These are phyloP conservation scores for Plebejus argus DNA, from an alignment of 2,888 invertebrate species.

Conservation along the genomic window DNA sequence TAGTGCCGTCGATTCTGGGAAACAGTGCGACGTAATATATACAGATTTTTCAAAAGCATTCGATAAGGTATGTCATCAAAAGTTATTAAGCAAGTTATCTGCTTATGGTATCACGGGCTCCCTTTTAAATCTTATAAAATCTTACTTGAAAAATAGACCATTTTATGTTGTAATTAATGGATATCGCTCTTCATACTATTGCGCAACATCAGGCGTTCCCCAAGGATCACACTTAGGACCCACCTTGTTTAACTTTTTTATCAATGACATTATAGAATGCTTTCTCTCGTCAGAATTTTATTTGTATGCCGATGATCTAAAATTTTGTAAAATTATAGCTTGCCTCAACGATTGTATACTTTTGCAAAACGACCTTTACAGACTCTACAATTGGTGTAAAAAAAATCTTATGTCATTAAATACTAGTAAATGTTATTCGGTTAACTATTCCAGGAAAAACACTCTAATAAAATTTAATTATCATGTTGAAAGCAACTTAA, in stretches of 20 bases:
- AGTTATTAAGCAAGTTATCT: background rate
- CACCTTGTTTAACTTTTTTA: background rate
- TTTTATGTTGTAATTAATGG: background rate
- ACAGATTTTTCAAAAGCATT: constrained; percentile 29
- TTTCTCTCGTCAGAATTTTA: no score
- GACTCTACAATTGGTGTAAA: background rate
- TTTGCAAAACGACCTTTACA: background rate
- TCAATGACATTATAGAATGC: no score
- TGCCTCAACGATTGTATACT: background rate
- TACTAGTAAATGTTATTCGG: background rate
- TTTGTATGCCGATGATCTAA: no score
- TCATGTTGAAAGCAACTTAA: background rate
- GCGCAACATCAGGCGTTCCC: background rate
- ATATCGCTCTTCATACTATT: background rate
- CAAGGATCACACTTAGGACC: constrained; percentile 17
- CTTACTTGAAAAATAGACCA: background rate
- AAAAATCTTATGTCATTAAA: background rate
- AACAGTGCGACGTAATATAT: constrained; percentile 32
- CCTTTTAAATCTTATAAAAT: no score
- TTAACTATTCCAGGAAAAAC: background rate
- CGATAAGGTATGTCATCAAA: constrained; percentile 14
- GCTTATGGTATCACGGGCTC: no score
- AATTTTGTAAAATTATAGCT: no score
- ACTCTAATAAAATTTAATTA: background rate
- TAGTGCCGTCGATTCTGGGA: no score